These are phyloP conservation scores for Melanotaenia maccullochi DNA, from an alignment of 2,797 vertebrate genomes.

Conservation along the genomic window DNA sequence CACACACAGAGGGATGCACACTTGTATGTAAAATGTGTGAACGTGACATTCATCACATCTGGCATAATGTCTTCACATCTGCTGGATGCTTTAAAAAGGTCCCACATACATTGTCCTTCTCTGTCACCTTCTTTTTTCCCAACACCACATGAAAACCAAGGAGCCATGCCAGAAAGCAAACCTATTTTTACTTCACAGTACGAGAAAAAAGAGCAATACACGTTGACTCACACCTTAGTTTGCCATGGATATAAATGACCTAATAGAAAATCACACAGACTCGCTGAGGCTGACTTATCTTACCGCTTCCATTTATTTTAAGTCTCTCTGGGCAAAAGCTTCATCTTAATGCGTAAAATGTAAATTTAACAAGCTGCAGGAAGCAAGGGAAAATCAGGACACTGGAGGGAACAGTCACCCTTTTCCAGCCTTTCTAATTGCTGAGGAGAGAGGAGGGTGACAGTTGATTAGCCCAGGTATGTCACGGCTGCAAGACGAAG, in stretches of 20 bases:
- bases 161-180: neutral
- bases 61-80: constrained; percentile 7
- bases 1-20: too few relatives aligned
- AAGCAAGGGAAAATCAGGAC: constrained; percentile 51
- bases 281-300: constrained; percentile 51
- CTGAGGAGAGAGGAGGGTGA: constrained; percentile 60
- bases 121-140: neutral
- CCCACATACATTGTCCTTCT: neutral
- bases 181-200: constrained; percentile 39
- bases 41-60: neutral
- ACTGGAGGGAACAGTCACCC: constrained; percentile 41
- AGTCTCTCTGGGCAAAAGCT: constrained; percentile 49
- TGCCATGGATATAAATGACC: constrained; percentile 15
- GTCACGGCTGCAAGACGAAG: constrained; percentile 51
- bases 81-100: neutral
- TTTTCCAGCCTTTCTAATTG: constrained; percentile 56
- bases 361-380: constrained; percentile 65
- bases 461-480: constrained; percentile 72
- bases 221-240: constrained; percentile 7
- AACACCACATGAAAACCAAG: constrained; percentile 5
- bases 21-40: neutral
- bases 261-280: constrained; percentile 32
- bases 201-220: constrained; percentile 6
- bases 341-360: constrained; percentile 57
- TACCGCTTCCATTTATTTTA: constrained; percentile 22